Conservation (phyloP, 2,113 vertebrate species). For the Misgurnus mizolepis region DNA sequence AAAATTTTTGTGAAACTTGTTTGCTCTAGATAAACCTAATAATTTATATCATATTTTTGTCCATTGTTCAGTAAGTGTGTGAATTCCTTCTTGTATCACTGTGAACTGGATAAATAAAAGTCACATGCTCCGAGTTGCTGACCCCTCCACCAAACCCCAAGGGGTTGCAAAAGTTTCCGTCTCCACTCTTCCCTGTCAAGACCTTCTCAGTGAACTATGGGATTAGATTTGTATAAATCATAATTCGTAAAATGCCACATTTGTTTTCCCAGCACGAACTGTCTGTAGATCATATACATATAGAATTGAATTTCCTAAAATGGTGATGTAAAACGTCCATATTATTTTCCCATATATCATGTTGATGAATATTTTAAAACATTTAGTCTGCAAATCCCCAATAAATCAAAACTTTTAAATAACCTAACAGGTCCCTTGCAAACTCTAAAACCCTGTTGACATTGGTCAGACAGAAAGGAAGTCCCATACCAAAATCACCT, state of each 20-base stretch:
- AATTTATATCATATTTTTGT: slow-evolving; percentile 28
- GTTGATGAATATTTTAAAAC: neutral
- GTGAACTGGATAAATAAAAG: slow-evolving; percentile 36
- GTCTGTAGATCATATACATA: slow-evolving; percentile 6
- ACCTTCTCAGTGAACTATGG: slow-evolving; percentile 20
- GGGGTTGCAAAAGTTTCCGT: slow-evolving; percentile 51
- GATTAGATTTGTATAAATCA: neutral
- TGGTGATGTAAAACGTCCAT: neutral
- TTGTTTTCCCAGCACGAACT: slow-evolving; percentile 19
- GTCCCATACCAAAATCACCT: no score
- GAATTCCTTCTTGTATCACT: slow-evolving; percentile 35
- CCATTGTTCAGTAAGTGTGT: slow-evolving; percentile 46
- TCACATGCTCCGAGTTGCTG: slow-evolving; percentile 55
- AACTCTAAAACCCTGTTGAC: no score
- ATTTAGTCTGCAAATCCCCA: no score
- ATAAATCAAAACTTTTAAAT: no score
- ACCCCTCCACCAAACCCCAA: slow-evolving; percentile 49
- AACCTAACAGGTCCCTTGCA: no score
- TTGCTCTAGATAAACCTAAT: neutral
- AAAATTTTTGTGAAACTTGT: neutral
- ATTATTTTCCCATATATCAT: neutral
- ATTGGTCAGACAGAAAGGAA: no score
- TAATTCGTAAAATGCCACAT: neutral
- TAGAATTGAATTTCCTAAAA: neutral
- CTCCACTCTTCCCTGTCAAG: slow-evolving; percentile 12